Evolutionary conservation across 2,113 vertebrate species (phyloP).

Genomic region (Alligator mississippiensis): DNA sequence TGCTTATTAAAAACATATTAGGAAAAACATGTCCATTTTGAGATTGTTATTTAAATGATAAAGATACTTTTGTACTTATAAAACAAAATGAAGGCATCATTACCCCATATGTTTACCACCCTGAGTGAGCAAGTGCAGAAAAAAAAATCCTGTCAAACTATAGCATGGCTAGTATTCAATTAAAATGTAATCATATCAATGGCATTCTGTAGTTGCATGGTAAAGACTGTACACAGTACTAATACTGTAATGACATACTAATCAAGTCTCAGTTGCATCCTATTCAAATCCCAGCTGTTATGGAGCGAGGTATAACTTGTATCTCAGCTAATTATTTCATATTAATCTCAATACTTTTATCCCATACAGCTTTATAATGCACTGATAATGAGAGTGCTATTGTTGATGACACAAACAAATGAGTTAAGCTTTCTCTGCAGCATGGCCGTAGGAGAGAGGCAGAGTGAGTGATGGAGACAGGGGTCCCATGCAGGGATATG

Average conservation of each 20-base stretch:
- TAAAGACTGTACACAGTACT: constrained; percentile 35
- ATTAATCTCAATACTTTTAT: constrained; percentile 31
- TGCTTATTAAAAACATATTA: fast-evolving
- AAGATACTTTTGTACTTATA: not conserved
- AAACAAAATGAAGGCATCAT: not conserved
- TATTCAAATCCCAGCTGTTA: constrained; percentile 36
- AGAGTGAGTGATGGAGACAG: not conserved
- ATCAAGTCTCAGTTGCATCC: constrained; percentile 55
- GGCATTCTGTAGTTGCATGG: not conserved
- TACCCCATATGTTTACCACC: not conserved
- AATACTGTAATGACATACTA: constrained; percentile 49
- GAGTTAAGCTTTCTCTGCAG: constrained; percentile 32
- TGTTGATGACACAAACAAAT: constrained; percentile 41
- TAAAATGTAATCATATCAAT: constrained; percentile 41
- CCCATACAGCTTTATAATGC: constrained; percentile 24
- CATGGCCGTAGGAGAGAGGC: constrained; percentile 3
- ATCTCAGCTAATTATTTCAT: constrained; percentile 50
- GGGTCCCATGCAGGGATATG: not conserved
- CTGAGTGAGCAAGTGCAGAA: not conserved
- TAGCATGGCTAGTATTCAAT: not conserved
- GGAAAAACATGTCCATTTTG: not conserved
- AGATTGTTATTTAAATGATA: not conserved
- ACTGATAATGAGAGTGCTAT: constrained; percentile 33
- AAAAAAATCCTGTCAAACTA: not conserved
- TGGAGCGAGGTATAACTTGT: constrained; percentile 39